Evolutionary conservation across 92 coral and sea anemone species (phyloP), one percentile per base, ranked within the genome.

Genomic region (Pocillopora grandis): DNA sequence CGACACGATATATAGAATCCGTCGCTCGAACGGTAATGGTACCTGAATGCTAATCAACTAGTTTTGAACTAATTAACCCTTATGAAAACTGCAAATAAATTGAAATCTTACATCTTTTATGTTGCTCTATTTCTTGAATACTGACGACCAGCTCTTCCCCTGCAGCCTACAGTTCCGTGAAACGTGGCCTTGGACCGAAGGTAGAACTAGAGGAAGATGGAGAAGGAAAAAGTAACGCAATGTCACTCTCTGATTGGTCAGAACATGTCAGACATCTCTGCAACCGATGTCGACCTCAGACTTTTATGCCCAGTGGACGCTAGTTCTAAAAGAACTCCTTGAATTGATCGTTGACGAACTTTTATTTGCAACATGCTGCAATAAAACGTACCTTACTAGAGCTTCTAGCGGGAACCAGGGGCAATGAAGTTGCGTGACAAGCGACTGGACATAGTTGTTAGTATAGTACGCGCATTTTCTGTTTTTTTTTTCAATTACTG

Each of bases 1-100:
- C 2, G 75, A 80, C 66, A 67, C 21, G 75, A 57, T 21, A 56
- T 15, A 36, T 11, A 79, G 63, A 80, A 80, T 66, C 75, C 75
- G 75, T 9, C 58, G 63, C 36, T 49, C 21, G 75, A 66, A 66
- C 64, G 66, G 84, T n/a, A 56, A 31, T 23, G 64, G 76, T 16
- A 65, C 66, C 75, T 52, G 65, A 55, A 66, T 52, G 37, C 5
- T 52, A 58, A 66, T 21, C 31, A 66, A 52, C 52, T 58, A 52
- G 52, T 48, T 76, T 12, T 11, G 6, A 20, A 52, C 48, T 7
- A 11, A 35, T 42, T 42, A 42, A 42, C 52, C 52, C 52, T 42
- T 42, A 35, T 56, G 23, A 57, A n/a, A 23, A 11, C 55, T 64
- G 61, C 73, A 64, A 64, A 5, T 14, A 14, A 55, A 62, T 55